Evolutionary conservation across 1,140 invertebrate species (phyloP), one percentile per base, ranked within the genome.

Genomic region (Plodia interpunctella): DNA sequence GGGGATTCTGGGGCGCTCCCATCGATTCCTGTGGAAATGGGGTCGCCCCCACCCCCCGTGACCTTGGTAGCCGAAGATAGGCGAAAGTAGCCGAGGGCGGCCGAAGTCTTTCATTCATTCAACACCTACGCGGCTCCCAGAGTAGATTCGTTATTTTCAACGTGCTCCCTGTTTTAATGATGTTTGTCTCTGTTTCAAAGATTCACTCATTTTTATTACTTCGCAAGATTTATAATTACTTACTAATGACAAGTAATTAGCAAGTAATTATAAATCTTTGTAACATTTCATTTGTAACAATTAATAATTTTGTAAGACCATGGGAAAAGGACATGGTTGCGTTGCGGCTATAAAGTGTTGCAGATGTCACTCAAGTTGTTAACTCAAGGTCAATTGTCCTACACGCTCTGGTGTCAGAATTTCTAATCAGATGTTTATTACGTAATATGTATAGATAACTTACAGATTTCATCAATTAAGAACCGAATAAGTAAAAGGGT

Each of bases 11-110:
- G 73, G 73, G 71, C 66, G 78, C 78, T 70, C 72, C 83, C 83
- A 86, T 86, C 85, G 85, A 88, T 88, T 79, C 72, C 63, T 65
- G 65, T 78, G 66, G 74, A 87, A 85, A 85, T 66, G 78, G 75
- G 79, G 81, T 77, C 80, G 72, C 68, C 67, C 68, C 66, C 65
- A 60, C 66, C 66, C 58, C 66, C 60, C 53, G 52, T 72, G 74
- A 84, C 81, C 79, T 82, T 82, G 78, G 67, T 32, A 38, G 62
- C 49, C 71, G 70, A 66, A 68, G 62, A 65, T 55, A 54, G 66
- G 60, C 80, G 80, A 79, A 8, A 59, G 50, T 21, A 38, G 25
- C 74, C 83, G 80, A 82, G 68, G 65, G 62, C 55, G 6, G 8
- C 68, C 80, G 80, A 83, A 68, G 55, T 52, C 30, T 52, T 67